Conservation (phyloP, 2,888 invertebrate genomes). For the Rapana venosa region DNA sequence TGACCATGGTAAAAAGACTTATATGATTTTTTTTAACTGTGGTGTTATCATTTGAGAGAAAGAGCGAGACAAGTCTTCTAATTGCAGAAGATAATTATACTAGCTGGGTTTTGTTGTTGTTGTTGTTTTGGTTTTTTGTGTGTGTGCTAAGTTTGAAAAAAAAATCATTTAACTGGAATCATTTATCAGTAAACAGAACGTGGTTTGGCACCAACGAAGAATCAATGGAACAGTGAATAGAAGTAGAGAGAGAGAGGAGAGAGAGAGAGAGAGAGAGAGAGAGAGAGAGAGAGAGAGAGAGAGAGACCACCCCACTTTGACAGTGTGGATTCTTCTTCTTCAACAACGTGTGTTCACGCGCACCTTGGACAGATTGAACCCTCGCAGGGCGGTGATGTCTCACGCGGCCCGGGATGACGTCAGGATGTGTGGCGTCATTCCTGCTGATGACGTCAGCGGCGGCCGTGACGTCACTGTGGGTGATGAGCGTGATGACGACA, state of each 20-base stretch:
- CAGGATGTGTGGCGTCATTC: constrained; percentile 8
- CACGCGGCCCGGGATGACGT: neutral
- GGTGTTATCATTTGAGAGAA: no score
- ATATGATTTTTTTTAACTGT: no score
- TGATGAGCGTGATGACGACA: neutral
- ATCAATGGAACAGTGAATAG: neutral
- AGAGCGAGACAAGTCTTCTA: no score
- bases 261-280: constrained; percentile 1
- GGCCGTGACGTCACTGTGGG: neutral
- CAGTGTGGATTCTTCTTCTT: neutral
- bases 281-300: constrained; percentile 1
- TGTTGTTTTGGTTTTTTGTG: neutral
- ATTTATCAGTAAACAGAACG: neutral
- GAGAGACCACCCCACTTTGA: neutral
- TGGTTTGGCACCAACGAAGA: neutral
- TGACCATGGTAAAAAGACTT: no score
- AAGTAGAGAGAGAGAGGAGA: neutral
- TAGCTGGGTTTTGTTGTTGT: no score
- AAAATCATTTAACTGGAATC: neutral
- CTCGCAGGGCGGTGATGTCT: neutral
- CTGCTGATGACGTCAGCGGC: neutral
- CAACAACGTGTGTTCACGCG: no score
- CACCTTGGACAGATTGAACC: neutral
- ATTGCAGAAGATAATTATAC: no score
- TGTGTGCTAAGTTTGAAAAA: neutral